Percentiles rank a stretch among this genome's conserved stretches.
These are phyloP conservation scores for Dicrostonyx torquatus DNA, from an alignment of 2,797 vertebrate genomes.

Conservation along the genomic window DNA sequence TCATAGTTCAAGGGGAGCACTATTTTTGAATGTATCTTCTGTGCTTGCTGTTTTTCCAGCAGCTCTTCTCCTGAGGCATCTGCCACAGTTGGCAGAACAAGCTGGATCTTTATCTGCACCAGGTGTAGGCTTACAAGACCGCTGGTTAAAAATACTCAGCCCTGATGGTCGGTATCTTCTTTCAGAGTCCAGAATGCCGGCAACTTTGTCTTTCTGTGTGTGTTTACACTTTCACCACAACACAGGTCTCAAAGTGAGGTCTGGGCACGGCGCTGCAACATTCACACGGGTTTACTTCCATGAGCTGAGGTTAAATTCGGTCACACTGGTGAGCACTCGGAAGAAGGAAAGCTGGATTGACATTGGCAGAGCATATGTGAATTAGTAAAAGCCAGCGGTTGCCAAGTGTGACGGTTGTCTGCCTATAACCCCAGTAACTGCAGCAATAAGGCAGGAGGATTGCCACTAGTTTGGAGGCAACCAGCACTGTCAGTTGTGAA, in stretches of 20 bases:
- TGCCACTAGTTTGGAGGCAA: background rate
- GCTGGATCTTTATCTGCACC: constrained; percentile 76
- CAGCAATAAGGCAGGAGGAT: background rate
- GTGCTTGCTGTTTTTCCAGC: constrained; percentile 63
- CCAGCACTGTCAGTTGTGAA: no score
- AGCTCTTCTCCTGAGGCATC: constrained; percentile 65
- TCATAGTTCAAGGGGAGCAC: constrained; percentile 55
- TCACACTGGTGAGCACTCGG: background rate
- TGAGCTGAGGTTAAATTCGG: constrained; percentile 14
- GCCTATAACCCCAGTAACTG: background rate
- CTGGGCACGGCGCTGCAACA: background rate
- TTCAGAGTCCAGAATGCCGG: constrained; percentile 66
- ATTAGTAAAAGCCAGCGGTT: background rate
- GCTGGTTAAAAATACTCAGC: constrained; percentile 84
- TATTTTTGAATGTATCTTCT: constrained; percentile 57
- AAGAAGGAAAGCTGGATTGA: background rate
- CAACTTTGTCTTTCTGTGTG: background rate
- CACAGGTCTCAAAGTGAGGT: background rate
- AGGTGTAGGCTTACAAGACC: constrained; percentile 81
- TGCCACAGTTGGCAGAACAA: constrained; percentile 71
- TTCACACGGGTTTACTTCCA: background rate
- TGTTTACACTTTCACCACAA: constrained; percentile 41
- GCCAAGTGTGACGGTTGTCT: background rate
- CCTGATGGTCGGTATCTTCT: constrained; percentile 58
- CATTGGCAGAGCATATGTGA: background rate